phyloP scores from a whole-genome alignment of 2,113 vertebrate genomes.

The Budorcas taxicolor region DNA sequence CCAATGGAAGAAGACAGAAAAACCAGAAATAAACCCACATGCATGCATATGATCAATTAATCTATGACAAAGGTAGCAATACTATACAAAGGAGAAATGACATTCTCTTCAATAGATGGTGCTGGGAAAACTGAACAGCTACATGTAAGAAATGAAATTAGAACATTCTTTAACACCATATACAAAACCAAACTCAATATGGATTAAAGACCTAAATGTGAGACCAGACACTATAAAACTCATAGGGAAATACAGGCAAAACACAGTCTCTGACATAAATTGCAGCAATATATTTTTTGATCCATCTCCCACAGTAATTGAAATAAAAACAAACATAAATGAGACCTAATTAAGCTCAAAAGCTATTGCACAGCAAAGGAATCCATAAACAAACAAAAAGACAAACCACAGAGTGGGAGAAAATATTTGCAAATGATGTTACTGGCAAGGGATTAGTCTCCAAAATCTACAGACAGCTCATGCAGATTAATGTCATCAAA shows the following conservation, averaged over 20 bases:
- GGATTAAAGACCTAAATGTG: background rate
- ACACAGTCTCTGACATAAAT: background rate
- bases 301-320: background rate
- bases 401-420: background rate
- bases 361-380: background rate
- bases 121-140: background rate
- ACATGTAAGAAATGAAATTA: background rate
- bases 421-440: background rate
- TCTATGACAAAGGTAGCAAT: background rate
- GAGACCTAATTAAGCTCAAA: background rate
- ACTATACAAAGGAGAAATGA: background rate
- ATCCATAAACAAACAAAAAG: background rate
- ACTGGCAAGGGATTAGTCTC: background rate
- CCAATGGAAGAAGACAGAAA: background rate
- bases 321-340: background rate
- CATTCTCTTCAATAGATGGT: background rate
- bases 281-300: background rate
- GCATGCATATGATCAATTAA: background rate
- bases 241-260: background rate
- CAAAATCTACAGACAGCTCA: background rate
- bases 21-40: background rate
- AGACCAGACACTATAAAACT: background rate
- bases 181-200: background rate
- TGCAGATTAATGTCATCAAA: background rate
- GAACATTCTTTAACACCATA: background rate